phyloP scores from a whole-genome alignment of 2,113 vertebrate genomes.

The Strix aluco region DNA sequence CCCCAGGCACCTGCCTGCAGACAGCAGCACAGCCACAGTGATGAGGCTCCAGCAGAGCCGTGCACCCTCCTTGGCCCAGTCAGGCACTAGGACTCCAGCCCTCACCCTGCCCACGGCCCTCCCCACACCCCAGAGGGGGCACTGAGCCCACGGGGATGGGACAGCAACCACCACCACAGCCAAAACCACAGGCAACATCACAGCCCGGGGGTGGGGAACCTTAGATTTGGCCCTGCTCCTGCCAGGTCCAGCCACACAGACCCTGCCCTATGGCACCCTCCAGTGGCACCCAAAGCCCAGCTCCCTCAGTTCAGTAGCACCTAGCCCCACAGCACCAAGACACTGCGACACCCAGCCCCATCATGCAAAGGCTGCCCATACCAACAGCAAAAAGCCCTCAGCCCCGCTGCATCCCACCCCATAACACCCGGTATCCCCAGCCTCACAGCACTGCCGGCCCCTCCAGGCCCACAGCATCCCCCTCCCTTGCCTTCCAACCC shows the following conservation, averaged over 20 bases:
- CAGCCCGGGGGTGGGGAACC: neutral
- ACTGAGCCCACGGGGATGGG: neutral
- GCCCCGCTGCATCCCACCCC: neutral
- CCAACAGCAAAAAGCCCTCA: neutral
- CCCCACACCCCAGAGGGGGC: neutral
- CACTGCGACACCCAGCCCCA: neutral
- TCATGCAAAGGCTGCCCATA: neutral
- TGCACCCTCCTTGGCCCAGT: neutral
- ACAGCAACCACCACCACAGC: neutral
- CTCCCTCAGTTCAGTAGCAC: neutral
- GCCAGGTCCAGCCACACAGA: neutral
- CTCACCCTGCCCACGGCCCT: neutral
- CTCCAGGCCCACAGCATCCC: neutral
- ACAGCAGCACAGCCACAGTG: neutral
- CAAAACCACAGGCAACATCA: neutral
- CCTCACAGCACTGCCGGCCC: neutral
- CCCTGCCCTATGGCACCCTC: neutral
- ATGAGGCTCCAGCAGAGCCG: neutral
- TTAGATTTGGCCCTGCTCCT: too few relatives aligned
- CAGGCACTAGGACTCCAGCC: neutral
- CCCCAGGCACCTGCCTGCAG: neutral
- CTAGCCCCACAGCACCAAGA: neutral
- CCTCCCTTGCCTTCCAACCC: neutral
- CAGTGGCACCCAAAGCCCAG: neutral
- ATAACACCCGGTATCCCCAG: rapidly evolving